Conservation (phyloP, 2,113 vertebrate species). For the Mobula hypostoma region DNA sequence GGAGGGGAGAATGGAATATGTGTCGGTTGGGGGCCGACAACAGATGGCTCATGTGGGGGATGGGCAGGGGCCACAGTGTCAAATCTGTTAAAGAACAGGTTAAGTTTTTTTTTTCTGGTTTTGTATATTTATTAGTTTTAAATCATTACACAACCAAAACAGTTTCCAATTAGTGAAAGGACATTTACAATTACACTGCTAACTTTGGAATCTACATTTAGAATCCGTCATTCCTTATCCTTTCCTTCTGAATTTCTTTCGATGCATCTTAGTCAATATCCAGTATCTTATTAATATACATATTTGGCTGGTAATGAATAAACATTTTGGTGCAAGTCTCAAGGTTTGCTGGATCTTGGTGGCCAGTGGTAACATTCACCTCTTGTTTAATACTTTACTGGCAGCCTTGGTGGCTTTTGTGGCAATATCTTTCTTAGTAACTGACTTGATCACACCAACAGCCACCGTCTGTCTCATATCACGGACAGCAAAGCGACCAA, state of each 20-base stretch:
- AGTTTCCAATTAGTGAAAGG: constrained; percentile 20
- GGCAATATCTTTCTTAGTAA: constrained; percentile 55
- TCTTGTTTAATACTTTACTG: constrained; percentile 58
- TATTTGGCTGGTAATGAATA: constrained; percentile 33
- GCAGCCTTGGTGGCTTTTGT: constrained; percentile 68
- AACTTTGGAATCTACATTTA: background rate
- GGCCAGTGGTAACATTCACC: constrained; percentile 49
- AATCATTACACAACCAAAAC: constrained; percentile 27
- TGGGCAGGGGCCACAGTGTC: too few species aligned
- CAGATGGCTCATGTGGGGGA: too few species aligned
- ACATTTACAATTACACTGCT: constrained; percentile 16
- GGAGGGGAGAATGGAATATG: too few species aligned
- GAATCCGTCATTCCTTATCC: constrained; percentile 44
- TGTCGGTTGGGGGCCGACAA: too few species aligned
- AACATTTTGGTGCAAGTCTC: constrained; percentile 6
- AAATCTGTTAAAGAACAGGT: too few species aligned
- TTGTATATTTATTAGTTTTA: constrained; percentile 29
- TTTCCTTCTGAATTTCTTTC: constrained; percentile 76
- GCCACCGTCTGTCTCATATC: constrained; percentile 71
- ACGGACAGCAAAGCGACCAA: constrained; percentile 61
- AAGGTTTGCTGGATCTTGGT: background rate
- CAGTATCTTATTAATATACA: constrained; percentile 63
- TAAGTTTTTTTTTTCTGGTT: too few species aligned
- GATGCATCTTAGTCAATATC: constrained; percentile 73
- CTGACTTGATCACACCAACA: constrained; percentile 65